Percentiles rank a stretch among this genome's conserved stretches.
These are phyloP conservation scores for Hippopotamyrus pictus DNA, from an alignment of 2,797 vertebrate species.

Conservation along the genomic window DNA sequence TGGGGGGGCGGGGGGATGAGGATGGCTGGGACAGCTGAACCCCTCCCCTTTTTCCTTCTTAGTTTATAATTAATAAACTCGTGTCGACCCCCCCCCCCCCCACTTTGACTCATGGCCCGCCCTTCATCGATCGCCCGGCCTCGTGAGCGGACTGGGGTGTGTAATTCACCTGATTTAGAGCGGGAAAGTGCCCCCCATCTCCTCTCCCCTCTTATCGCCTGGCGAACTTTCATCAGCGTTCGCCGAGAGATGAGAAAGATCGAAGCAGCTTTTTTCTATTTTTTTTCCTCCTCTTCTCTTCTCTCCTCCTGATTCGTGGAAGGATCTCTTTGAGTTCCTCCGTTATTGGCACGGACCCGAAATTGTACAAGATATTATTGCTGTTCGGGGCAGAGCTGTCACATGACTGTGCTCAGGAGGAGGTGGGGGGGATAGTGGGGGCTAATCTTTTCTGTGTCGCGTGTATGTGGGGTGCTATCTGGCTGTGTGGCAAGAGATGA, in stretches of 20 bases:
- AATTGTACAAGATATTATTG: conserved; percentile 14
- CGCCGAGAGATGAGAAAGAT: neutral
- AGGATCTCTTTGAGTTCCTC: neutral
- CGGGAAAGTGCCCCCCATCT: conserved; percentile 19
- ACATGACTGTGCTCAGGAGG: neutral
- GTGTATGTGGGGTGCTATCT: neutral
- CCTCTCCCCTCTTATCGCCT: conserved; percentile 22
- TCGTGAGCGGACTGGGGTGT: conserved; percentile 18
- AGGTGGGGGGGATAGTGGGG: neutral
- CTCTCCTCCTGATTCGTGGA: neutral
- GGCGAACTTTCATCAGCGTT: conserved; percentile 16
- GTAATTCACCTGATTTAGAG: conserved; percentile 33
- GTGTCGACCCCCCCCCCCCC: neutral
- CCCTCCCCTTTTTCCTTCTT: neutral
- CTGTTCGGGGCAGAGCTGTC: neutral
- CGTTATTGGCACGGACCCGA: neutral
- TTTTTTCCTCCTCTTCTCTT: neutral
- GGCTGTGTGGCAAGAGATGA: neutral
- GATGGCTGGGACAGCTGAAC: neutral
- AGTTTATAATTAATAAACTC: neutral
- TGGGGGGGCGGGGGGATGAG: neutral
- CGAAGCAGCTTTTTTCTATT: conserved; percentile 3
- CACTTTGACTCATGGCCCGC: neutral
- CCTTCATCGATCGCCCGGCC: neutral
- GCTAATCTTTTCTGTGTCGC: neutral